A percentile compares a stretch with the other conserved stretches of the same genome.
These are phyloP conservation scores for Phenganax stokvisi DNA, from an alignment of 92 coral and sea anemone genomes.

Conservation along the genomic window DNA sequence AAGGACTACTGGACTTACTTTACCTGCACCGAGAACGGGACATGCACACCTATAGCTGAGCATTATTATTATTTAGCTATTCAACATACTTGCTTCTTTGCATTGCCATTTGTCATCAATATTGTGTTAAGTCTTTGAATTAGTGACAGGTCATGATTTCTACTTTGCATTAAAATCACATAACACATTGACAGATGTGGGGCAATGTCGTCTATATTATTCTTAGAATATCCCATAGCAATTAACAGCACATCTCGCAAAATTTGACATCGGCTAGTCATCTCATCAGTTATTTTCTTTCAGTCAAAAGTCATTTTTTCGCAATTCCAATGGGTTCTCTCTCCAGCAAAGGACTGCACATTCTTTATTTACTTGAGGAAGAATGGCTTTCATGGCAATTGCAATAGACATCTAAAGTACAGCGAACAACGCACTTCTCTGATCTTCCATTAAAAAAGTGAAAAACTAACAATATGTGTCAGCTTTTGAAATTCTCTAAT, in stretches of 20 bases:
- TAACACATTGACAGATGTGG: conserved; percentile 25
- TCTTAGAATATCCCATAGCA: background rate
- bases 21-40: too few relatives aligned
- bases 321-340: conserved; percentile 21
- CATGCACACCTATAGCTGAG: too few relatives aligned
- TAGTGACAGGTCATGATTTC: conserved; percentile 48
- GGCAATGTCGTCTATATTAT: conserved; percentile 8
- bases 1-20: too few relatives aligned
- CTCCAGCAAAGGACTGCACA: conserved; percentile 17
- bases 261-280: conserved; percentile 23
- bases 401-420: background rate
- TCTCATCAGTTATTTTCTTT: conserved; percentile 22
- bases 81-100: conserved; percentile 42
- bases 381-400: background rate
- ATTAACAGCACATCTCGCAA: conserved; percentile 23
- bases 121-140: conserved; percentile 46
- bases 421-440: too few relatives aligned
- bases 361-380: background rate
- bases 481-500: too few relatives aligned
- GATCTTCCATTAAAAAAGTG: too few relatives aligned
- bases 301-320: conserved; percentile 38
- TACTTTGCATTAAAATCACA: conserved; percentile 36
- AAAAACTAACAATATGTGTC: too few relatives aligned
- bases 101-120: conserved; percentile 47
- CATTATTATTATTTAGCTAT: too few relatives aligned